phyloP scores from a whole-genome alignment of 35 echinoderm and acorn worm species.

The Ptychodera flava region DNA sequence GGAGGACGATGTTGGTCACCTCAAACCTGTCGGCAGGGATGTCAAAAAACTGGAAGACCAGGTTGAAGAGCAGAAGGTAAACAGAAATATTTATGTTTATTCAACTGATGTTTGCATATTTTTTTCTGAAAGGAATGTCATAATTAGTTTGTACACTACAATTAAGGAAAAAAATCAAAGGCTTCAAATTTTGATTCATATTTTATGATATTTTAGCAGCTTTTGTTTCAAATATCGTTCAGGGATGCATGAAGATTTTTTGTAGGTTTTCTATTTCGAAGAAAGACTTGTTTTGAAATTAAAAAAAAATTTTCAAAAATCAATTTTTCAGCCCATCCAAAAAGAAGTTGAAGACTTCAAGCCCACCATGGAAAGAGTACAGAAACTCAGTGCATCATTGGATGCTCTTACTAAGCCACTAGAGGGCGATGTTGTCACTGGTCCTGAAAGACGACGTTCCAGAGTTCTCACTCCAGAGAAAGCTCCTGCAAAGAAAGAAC shows the following conservation, averaged over 20 bases:
- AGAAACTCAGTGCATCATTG: slow-evolving; percentile 49
- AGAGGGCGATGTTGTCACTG: slow-evolving; percentile 50
- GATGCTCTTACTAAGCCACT: slow-evolving; percentile 32
- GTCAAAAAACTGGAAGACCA: slow-evolving; percentile 49
- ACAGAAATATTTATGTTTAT: too few species aligned
- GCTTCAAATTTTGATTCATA: background rate
- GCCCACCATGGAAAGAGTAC: slow-evolving; percentile 69
- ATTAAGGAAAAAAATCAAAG: too few species aligned
- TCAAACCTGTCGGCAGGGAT: background rate
- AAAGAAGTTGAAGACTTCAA: slow-evolving; percentile 69
- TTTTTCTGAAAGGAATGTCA: too few species aligned
- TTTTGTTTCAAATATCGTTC: background rate
- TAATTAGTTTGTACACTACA: too few species aligned
- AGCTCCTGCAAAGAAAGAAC: background rate
- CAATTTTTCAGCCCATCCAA: slow-evolving; percentile 68
- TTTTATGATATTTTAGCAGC: background rate
- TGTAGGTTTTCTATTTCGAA: too few species aligned
- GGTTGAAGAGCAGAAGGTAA: slow-evolving; percentile 84
- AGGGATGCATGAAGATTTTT: too few species aligned
- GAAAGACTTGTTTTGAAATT: too few species aligned
- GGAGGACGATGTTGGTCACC: background rate
- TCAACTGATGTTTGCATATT: too few species aligned
- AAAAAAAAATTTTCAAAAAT: background rate
- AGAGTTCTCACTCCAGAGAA: background rate
- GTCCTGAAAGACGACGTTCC: slow-evolving; percentile 15